Percentiles rank a stretch among this genome's conserved stretches.
phyloP scores from a whole-genome alignment of 2,113 vertebrate genomes.

The Tragelaphus imberbis region DNA sequence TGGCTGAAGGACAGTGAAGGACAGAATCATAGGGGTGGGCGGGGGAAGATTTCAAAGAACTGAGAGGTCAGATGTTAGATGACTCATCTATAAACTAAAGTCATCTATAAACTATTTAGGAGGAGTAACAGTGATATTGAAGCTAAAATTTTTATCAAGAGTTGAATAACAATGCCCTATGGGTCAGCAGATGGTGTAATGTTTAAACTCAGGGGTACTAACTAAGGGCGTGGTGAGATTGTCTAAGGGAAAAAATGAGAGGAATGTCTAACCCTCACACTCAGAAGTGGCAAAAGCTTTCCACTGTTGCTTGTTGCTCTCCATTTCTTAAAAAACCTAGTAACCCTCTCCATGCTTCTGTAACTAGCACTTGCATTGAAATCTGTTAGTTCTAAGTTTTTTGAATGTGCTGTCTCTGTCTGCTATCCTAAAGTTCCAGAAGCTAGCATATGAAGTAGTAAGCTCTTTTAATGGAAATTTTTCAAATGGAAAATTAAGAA shows the following conservation, averaged over 20 bases:
- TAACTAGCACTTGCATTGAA: background rate
- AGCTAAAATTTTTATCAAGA: background rate
- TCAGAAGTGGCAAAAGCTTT: background rate
- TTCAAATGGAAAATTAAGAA: slow-evolving; percentile 6
- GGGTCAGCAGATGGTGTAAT: background rate
- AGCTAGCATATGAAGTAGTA: background rate
- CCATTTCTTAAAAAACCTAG: background rate
- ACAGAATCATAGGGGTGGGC: background rate
- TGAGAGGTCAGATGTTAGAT: background rate
- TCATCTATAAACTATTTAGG: background rate
- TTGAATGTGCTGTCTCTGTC: background rate
- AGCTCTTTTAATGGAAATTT: background rate
- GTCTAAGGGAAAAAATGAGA: background rate
- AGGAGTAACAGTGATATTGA: background rate
- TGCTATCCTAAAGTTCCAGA: background rate
- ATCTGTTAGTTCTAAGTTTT: background rate
- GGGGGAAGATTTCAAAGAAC: background rate
- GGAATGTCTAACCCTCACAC: background rate
- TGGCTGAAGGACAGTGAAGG: background rate
- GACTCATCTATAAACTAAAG: background rate
- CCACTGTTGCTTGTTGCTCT: background rate
- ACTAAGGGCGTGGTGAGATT: background rate
- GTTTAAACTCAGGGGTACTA: background rate
- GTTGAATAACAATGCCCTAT: background rate
- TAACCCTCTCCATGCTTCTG: background rate